Base-by-base conservation (phyloP, 2,888 invertebrate species). In the Ophonus ardosiacus region DNA sequence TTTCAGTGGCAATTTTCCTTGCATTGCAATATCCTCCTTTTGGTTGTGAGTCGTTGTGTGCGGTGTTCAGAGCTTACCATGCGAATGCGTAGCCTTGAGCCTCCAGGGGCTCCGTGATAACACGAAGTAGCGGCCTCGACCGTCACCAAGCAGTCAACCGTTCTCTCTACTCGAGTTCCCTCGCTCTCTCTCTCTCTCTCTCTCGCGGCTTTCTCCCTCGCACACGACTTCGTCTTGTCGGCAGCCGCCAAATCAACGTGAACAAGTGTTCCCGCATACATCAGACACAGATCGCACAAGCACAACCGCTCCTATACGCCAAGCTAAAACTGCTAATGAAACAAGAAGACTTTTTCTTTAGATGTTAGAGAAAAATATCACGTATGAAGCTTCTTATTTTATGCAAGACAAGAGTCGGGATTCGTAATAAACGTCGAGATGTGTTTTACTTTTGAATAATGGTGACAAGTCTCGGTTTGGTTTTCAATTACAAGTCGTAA, bases 251-350 rank as follows among this genome's bases (percentile, higher is more conserved):
- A 43, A 74, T 74, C 71, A 74, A 74, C 71, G 71, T 74, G 71
- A 74, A 74, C 71, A 74, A 74, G 71, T 74, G 71, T 74, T 74
- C 71, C 71, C 71, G 71, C 71, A 74, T 74, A 74, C 71, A 43
- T 71, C 71, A 71, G 17, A 18, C 17, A 71, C 71, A 68, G n/a
- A 7, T 13, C 68, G 68, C 38, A 31, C 7, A 59, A n/a, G 7
- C 5, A 17, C 59, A 59, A 13, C 17, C 59, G 17, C 7, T 31
- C 31, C 31, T 31, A 31, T 31, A 51, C 10, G 8, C 43, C 13
- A 8, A 1, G 43, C 43, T 51, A 51, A 51, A 51, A 10, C 43
- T 51, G 43, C 43, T 51, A 51, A 51, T 51, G 43, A 51, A 51
- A 51, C 43, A 51, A 51, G 43, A 8, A 13, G 10, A 51, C 43